Evolutionary conservation across 2,888 invertebrate genomes (phyloP), one percentile per base, ranked within the genome.

Genomic region (Heliconius ethilla): DNA sequence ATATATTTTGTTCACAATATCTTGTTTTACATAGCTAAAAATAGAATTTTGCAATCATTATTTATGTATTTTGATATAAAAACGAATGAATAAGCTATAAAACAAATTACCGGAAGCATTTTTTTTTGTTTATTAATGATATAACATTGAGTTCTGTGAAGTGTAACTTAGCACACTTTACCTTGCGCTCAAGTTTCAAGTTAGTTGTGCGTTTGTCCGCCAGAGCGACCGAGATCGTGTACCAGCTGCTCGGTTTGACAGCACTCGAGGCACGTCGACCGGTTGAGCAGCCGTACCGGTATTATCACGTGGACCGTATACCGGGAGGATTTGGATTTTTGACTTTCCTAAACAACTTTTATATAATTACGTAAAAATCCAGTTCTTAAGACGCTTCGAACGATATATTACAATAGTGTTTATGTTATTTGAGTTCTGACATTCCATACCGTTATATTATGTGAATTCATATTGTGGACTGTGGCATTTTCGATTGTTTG

Each of bases 151-250:
- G 67, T 73, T 62, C 11, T 45, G 22, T n/a, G 51, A 66, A 75
- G 75, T 74, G 75, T 74, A 73, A 85, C 86, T 91, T 91, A 82
- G 82, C 75, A 83, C 80, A 77, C 84, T 89, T 84, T 83, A 75
- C 77, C 27, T n/a, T 55, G 55, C 70, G 55, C 51, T 70, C 29
- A 67, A 86, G 85, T 84, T 83, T 86, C 83, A 85, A 81, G 85
- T 91, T 92, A 93, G 92, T 93, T 93, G 86, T 83, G 86, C 87
- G 87, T 90, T 89, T 85, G 89, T 83, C 92, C 93, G 91, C 92
- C 86, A 93, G 93, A 92, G 93, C 86, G 90, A 86, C 88, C 85
- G 86, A 84, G 87, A 87, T 66, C 77, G 76, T 90, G 90, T 89
- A 87, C 87, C 78, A 74, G 79, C 75, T 78, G 75, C 70, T 73